Base-by-base conservation (phyloP, 92 coral and sea anemone genomes). In the Epizoanthus ramosus region DNA sequence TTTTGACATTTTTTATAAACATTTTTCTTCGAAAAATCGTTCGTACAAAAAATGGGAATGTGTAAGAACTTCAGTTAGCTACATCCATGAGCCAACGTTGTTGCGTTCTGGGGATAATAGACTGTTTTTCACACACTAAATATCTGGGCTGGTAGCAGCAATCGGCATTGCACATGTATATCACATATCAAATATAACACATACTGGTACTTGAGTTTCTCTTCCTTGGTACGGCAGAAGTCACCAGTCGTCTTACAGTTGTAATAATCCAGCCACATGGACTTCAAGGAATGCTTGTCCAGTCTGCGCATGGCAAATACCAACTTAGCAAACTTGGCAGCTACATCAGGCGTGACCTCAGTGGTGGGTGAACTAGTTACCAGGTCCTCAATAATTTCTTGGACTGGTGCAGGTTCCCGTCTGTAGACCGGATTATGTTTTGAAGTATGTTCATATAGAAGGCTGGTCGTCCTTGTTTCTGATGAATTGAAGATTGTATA, bases 301-400 rank as follows among this genome's bases (percentile, higher is more conserved):
- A 88, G 68, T 45, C 85, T 82, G 60, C 87, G 86, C 64, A 91
- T 54, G 57, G 83, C 68, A 31, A 88, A 91, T 31, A 91, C 92
- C 33, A 91, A 69, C 43, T 67, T 75, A 79, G 92, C 84, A 57
- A 87, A 91, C 65, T 68, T 79, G 72, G 67, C 52, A 6, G 87
- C 89, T 13, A 91, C 83, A 35, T 60, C 45, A 41, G 92, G 88
- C 37, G 63, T 57, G 58, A 88, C 89, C 59, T 84, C 89, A 47
- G 86, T 84, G 41, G 73, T 58, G 7, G 91, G 91, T 19, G 75
- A 69, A 8, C 50, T 79, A 2, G 63, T 65, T 58, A 91, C 79
- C 85, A 91, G 71, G 52, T 88, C 92, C 56, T 75, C 85, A 3
- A 91, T 83, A 63, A 79, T 75, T 74, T 41, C 54, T 24, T 74